Evolutionary conservation across 2,113 vertebrate species (phyloP).

Genomic region (Leptosomus discolor): DNA sequence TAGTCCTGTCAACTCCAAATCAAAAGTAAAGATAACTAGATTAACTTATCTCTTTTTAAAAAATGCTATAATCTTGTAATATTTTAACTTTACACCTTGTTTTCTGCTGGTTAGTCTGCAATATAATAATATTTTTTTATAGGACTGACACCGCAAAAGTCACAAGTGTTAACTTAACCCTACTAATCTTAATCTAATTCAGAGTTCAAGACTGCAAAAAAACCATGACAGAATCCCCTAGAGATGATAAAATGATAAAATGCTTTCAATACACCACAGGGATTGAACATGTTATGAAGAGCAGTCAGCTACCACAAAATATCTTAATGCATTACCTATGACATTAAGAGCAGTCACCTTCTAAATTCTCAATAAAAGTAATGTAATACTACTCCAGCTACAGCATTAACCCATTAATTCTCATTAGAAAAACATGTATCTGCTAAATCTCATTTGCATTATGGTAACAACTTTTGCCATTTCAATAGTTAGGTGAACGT

Average conservation of each 20-base stretch:
- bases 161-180: neutral
- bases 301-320: neutral
- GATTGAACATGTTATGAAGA: neutral
- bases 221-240: neutral
- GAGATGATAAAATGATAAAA: neutral
- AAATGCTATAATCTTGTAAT: neutral
- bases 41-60: neutral
- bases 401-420: neutral
- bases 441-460: neutral
- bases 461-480: neutral
- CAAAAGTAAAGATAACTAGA: neutral
- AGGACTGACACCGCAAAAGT: neutral
- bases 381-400: neutral
- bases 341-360: neutral
- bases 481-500: neutral
- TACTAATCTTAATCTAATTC: neutral
- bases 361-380: neutral
- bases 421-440: neutral
- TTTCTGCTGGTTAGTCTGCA: neutral
- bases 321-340: neutral
- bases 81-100: neutral
- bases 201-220: neutral
- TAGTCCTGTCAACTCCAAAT: neutral
- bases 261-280: neutral
- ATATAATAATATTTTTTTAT: neutral